Conservation (phyloP, 2,888 invertebrate genomes). For the Callyntrura sp. region DNA sequence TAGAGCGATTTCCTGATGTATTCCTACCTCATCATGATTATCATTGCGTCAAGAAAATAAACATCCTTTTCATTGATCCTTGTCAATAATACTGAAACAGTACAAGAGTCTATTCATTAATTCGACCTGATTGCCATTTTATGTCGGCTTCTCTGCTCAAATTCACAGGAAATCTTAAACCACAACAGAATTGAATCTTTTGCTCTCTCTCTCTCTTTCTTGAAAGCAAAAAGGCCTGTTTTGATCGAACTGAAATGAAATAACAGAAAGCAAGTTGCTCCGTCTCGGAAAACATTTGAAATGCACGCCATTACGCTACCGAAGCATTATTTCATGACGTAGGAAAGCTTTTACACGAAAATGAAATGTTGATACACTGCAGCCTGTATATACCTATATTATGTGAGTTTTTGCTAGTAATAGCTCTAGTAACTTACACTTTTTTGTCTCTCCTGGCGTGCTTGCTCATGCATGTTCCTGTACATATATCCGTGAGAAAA, state of each 20-base stretch:
- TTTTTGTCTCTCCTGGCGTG: conserved; percentile 36
- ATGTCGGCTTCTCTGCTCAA: neutral
- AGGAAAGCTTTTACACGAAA: conserved; percentile 46
- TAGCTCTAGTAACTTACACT: conserved; percentile 11
- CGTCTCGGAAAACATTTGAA: conserved; percentile 40
- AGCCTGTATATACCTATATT: neutral
- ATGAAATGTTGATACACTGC: conserved; percentile 51
- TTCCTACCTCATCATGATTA: neutral
- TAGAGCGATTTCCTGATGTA: neutral
- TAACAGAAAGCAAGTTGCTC: neutral
- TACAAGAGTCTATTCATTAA: neutral
- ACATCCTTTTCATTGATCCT: neutral
- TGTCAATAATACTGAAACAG: neutral
- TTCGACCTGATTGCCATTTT: conserved; percentile 10
- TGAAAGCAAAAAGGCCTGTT: neutral
- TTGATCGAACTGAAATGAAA: conserved; percentile 24
- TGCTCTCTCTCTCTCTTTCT: neutral
- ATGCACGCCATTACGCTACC: conserved; percentile 33
- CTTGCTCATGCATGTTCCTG: conserved; percentile 20
- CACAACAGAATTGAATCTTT: conserved; percentile 31
- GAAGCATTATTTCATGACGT: conserved; percentile 38
- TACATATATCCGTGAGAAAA: conserved; percentile 28
- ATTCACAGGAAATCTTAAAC: conserved; percentile 27
- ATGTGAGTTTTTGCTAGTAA: neutral
- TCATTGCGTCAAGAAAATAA: conserved; percentile 17